phyloP scores from a whole-genome alignment of 2,888 invertebrate genomes.

The Oxyteleia sp. region DNA sequence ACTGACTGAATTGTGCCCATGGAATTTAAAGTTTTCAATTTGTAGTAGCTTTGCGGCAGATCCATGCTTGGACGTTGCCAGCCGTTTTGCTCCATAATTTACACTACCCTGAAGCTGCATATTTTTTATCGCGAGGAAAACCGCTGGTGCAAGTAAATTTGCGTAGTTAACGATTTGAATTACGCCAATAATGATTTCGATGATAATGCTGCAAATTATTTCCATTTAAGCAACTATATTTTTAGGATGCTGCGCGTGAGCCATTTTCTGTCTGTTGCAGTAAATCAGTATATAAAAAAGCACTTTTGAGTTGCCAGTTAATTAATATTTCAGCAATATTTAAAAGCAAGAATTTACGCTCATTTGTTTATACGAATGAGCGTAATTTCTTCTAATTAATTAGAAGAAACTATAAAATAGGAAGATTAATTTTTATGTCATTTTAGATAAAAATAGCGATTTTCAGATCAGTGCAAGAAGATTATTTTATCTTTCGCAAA shows the following conservation, averaged over 20 bases:
- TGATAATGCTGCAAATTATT: conserved; percentile 4
- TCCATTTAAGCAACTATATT: neutral
- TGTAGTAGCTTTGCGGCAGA: conserved; percentile 66
- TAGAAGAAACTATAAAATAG: no score
- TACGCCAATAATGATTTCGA: conserved; percentile 5
- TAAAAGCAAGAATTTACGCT: neutral
- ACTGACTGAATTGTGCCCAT: conserved; percentile 43
- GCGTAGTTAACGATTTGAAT: conserved; percentile 22
- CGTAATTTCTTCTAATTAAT: no score
- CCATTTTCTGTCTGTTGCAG: neutral
- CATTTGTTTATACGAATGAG: neutral
- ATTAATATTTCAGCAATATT: neutral
- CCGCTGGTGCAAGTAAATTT: conserved; percentile 27
- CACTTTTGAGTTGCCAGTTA: neutral
- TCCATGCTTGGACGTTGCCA: conserved; percentile 57
- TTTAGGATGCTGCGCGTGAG: neutral
- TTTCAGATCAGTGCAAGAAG: no score
- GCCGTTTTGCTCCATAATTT: conserved; percentile 55
- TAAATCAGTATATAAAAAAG: neutral
- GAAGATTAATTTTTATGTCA: no score
- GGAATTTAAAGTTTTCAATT: conserved; percentile 73
- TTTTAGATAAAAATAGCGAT: no score
- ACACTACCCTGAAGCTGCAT: conserved; percentile 42
- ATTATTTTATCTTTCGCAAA: no score
- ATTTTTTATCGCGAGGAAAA: conserved; percentile 47